Conservation (phyloP, 2,797 vertebrate species). For the Halcyon leucocephala region DNA sequence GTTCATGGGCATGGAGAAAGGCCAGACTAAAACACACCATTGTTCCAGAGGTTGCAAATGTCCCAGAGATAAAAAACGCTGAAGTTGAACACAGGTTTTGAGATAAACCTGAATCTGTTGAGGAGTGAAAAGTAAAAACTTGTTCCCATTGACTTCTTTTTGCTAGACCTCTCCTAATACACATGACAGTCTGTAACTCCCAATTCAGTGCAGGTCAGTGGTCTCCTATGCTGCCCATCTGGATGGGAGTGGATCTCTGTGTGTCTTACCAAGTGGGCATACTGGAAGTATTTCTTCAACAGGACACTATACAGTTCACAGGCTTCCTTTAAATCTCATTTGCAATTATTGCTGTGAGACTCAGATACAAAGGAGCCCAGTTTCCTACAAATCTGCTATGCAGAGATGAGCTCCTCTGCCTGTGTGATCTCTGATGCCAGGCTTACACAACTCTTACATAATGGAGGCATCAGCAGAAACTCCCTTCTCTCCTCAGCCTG, state of each 20-base stretch:
- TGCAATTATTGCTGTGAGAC: background rate
- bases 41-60: background rate
- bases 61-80: background rate
- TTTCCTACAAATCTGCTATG: background rate
- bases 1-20: background rate
- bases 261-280: background rate
- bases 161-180: background rate
- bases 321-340: background rate
- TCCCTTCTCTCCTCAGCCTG: background rate
- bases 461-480: background rate
- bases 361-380: background rate
- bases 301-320: accelerated
- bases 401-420: background rate
- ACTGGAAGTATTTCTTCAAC: background rate
- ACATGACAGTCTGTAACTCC: accelerated
- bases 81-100: background rate
- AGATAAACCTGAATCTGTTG: background rate
- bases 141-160: background rate
- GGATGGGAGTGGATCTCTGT: background rate
- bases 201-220: background rate
- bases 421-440: background rate
- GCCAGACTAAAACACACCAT: background rate
- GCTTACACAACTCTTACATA: background rate
- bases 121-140: background rate
- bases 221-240: background rate